Evolutionary conservation across 2,888 invertebrate genomes (phyloP), one percentile per base, ranked within the genome.

Genomic region (Pachycephus smyrnensis): DNA sequence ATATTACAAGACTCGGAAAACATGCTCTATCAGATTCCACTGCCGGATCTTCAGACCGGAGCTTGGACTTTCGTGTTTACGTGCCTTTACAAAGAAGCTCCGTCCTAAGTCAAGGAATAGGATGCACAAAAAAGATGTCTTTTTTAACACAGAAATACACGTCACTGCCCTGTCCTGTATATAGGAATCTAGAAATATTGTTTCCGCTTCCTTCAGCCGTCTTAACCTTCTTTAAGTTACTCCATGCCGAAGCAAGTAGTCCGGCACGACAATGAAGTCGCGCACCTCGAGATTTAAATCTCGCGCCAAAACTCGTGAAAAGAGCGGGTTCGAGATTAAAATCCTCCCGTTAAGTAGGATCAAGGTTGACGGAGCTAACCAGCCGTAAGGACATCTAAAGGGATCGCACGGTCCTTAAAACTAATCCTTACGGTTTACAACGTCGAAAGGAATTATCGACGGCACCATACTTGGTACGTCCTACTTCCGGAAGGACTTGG

Each of bases 281-380:
- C 71, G 71, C 32, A 71, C 71, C 32, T 71, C 32, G 15, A 15
- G 69, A 68, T 35, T 12, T 35, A 76, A 32, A 76, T 78, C 74
- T 33, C 73, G 37, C 68, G 40, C 35, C 37, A 76, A 33, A 35
- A 55, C 55, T 73, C 71, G 74, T 78, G 79, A 81, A 82, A 80
- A 79, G 80, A 69, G 75, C 15, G 35, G 37, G 80, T 79, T 79
- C 40, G 69, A 84, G 87, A 82, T 87, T 86, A 86, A 74, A 83
- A n/a, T 75, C 78, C 36, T 78, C 68, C 15, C 68, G 79, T 81
- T 86, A 88, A 88, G 86, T 83, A 83, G 88, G 88, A 88, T 89
- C 82, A 86, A 80, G 86, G 83, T 87, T 88, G 88, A 84, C 89
- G 85, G 84, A 87, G 80, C 84, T 89, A 87, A 89, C 87, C 87